A percentile compares a stretch with the other conserved stretches of the same genome.
Evolutionary conservation across 2,888 invertebrate genomes (phyloP).

Genomic region (Tetrapedia diversipes): DNA sequence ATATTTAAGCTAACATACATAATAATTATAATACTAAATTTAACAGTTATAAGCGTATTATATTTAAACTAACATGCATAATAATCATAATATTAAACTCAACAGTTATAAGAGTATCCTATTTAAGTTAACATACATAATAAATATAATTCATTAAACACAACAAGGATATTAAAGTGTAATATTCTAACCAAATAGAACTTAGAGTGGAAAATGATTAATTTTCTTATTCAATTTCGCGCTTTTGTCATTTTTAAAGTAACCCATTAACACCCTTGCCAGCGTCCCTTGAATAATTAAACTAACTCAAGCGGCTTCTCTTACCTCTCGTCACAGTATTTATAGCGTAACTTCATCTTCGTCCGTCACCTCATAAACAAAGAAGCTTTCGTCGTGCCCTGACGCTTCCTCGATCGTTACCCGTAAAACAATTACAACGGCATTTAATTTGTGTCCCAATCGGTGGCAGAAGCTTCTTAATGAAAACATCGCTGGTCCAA

Average conservation of each 20-base stretch:
- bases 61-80: too few species aligned
- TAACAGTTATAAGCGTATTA: too few species aligned
- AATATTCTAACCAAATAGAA: not conserved
- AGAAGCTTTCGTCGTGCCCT: not conserved
- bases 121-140: too few species aligned
- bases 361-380: not conserved
- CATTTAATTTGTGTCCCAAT: conserved; percentile 11
- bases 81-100: too few species aligned
- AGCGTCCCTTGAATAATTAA: too few species aligned
- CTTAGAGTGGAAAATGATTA: not conserved
- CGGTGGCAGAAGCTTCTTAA: not conserved
- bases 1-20: too few species aligned
- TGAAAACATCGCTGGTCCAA: conserved; percentile 3
- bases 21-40: too few species aligned
- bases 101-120: too few species aligned
- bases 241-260: not conserved
- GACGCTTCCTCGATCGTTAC: not conserved
- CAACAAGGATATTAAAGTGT: too few species aligned
- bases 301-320: not conserved
- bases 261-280: not conserved
- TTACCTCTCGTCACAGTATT: not conserved
- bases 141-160: too few species aligned
- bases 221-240: not conserved
- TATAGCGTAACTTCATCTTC: not conserved
- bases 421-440: not conserved